Evolutionary conservation across 1,140 invertebrate genomes (phyloP).

Genomic region (Sesamia nonagrioides): DNA sequence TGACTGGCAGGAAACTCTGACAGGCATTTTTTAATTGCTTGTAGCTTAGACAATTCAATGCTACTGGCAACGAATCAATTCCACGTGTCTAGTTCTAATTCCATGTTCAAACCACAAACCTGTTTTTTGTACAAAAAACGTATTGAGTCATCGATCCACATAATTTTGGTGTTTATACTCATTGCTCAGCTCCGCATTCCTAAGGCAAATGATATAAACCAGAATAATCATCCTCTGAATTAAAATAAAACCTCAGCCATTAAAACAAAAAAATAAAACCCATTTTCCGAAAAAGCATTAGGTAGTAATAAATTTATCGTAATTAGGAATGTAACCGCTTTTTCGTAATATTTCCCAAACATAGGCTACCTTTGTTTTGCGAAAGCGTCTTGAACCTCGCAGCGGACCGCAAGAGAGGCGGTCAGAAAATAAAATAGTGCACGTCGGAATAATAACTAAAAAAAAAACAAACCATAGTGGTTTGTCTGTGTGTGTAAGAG

Average conservation of each 20-base stretch:
- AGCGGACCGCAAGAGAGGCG: constrained; percentile 51
- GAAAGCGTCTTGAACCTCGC: constrained; percentile 6
- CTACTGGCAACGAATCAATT: constrained; percentile 55
- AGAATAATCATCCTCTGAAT: background rate
- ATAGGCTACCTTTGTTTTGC: constrained; percentile 15
- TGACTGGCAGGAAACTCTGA: constrained; percentile 75
- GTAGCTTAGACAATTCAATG: constrained; percentile 76
- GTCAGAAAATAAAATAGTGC: constrained; percentile 82
- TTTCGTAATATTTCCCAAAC: constrained; percentile 12
- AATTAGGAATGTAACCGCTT: constrained; percentile 51
- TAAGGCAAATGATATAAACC: constrained; percentile 15
- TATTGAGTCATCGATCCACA: constrained; percentile 11
- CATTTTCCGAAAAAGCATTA: constrained; percentile 14
- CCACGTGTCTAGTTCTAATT: constrained; percentile 10
- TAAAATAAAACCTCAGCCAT: background rate
- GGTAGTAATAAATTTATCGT: constrained; percentile 31
- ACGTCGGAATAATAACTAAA: constrained; percentile 81
- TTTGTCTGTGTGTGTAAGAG: constrained; percentile 71
- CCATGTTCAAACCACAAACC: background rate
- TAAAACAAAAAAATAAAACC: constrained; percentile 22
- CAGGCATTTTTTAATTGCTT: constrained; percentile 82
- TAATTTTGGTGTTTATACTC: constrained; percentile 22
- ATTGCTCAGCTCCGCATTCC: background rate
- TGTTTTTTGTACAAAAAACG: background rate
- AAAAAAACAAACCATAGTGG: constrained; percentile 68